phyloP scores from a whole-genome alignment of 2,797 vertebrate species.

The Ctenochaetus hawaiiensis region DNA sequence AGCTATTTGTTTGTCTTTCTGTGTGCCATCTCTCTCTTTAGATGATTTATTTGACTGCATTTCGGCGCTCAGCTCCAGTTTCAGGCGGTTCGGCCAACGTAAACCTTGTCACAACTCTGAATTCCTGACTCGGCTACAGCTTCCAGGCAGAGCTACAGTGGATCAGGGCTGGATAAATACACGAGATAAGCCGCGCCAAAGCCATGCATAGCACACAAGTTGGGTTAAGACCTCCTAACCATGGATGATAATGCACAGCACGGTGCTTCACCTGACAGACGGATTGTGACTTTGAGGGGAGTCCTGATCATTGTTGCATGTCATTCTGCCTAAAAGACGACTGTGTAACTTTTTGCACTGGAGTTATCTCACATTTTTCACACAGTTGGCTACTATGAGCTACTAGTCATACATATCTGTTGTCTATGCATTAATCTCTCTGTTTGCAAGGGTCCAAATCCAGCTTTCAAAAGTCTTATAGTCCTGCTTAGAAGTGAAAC shows the following conservation, averaged over 20 bases:
- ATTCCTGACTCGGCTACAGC: constrained; percentile 80
- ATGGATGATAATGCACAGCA: constrained; percentile 19
- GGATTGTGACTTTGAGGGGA: constrained; percentile 15
- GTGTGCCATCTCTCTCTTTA: constrained; percentile 70
- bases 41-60: constrained; percentile 82
- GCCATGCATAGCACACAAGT: constrained; percentile 51
- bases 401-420: too few species aligned
- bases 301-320: not conserved
- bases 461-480: not conserved
- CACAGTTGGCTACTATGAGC: too few species aligned
- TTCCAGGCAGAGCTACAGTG: constrained; percentile 78
- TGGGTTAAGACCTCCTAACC: constrained; percentile 41
- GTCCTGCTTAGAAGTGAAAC: not conserved
- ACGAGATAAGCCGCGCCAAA: constrained; percentile 72
- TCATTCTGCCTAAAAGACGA: not conserved
- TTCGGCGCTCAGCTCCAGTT: constrained; percentile 76
- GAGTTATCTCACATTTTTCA: too few species aligned
- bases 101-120: constrained; percentile 84
- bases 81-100: constrained; percentile 79
- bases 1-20: constrained; percentile 83
- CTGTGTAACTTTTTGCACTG: too few species aligned
- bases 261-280: constrained; percentile 33
- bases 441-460: not conserved
- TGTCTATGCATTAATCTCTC: too few species aligned
- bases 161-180: constrained; percentile 80